Evolutionary conservation across 2,888 invertebrate genomes (phyloP), one percentile per base, ranked within the genome.

Genomic region (Hirudinaria manillensis): DNA sequence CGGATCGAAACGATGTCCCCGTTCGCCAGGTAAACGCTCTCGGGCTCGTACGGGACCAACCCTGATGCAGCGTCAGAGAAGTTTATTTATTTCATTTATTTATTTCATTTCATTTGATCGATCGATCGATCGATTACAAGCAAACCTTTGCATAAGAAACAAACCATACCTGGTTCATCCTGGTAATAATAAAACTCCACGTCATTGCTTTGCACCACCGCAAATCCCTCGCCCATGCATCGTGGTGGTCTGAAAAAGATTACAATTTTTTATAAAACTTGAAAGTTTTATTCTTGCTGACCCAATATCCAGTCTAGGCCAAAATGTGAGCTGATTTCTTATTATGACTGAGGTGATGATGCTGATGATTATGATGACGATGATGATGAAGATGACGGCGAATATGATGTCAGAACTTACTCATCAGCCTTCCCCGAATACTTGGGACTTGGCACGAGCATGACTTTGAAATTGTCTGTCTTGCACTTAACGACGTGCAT

Each of bases 201-300:
- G 83, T 92, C 91, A 83, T 96, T 96, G 2, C 95, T 93, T 83
- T 95, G 95, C 88, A 98, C 90, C 16, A 99, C 90, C 0, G 96
- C 96, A 86, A 98, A 98, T 0, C 97, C 98, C 87, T 96, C 96
- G 4, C 98, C 98, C 97, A 98, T 98, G 82, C 93, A 95, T 71
- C 93, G 87, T 0, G 98, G 98, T 0, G 98, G 96, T 81, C 80
- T 81, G 74, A 32, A 71, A 75, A 27, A 10, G 38, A 68, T 38
- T 6, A 38, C 10, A 6, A 6, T 38, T 38, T 38, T 38, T 38
- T 6, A 51, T 38, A 6, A 77, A 6, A 24, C 38, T 51, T 70
- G 4, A 74, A 10, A 21, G 21, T 74, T 7, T 73, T 36, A 73
- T 73, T 67, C 6, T n/a, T 70, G 66, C 45, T 55, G 19, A 55